A percentile compares a stretch with the other conserved stretches of the same genome.
Conservation (phyloP, 1,140 invertebrate genomes). For the Rhizoglyphus robini region DNA sequence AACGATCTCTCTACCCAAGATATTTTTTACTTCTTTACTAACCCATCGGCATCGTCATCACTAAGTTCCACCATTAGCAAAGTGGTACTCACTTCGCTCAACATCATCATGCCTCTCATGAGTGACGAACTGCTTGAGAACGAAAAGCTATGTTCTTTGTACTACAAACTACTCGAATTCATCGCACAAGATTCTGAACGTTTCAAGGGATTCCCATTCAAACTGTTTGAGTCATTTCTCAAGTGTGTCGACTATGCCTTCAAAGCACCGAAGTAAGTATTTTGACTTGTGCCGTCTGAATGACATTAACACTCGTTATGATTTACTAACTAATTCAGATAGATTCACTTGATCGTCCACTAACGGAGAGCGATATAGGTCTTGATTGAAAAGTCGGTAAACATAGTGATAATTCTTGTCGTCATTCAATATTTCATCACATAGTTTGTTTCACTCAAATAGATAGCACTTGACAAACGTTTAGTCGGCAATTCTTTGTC, state of each 20-base stretch:
- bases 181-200: constrained; percentile 18
- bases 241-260: constrained; percentile 17
- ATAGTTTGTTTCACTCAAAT: no score
- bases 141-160: constrained; percentile 48
- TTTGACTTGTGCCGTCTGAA: background rate
- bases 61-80: constrained; percentile 39
- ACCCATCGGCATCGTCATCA: background rate
- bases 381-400: no score
- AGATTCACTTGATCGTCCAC: no score
- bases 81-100: constrained; percentile 53
- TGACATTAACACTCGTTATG: no score
- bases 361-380: no score
- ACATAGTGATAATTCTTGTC: no score
- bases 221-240: constrained; percentile 17
- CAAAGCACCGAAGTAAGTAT: constrained; percentile 14
- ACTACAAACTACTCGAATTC: constrained; percentile 48
- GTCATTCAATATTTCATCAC: no score
- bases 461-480: no score
- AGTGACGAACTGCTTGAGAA: constrained; percentile 55
- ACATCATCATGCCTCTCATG: constrained; percentile 59
- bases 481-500: no score
- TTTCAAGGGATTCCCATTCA: constrained; percentile 8
- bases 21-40: constrained; percentile 31
- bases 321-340: no score
- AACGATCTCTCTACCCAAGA: constrained; percentile 55